Evolutionary conservation across 2,797 vertebrate genomes (phyloP), one percentile per base, ranked within the genome.

Genomic region (Sebastes steindachneri): DNA sequence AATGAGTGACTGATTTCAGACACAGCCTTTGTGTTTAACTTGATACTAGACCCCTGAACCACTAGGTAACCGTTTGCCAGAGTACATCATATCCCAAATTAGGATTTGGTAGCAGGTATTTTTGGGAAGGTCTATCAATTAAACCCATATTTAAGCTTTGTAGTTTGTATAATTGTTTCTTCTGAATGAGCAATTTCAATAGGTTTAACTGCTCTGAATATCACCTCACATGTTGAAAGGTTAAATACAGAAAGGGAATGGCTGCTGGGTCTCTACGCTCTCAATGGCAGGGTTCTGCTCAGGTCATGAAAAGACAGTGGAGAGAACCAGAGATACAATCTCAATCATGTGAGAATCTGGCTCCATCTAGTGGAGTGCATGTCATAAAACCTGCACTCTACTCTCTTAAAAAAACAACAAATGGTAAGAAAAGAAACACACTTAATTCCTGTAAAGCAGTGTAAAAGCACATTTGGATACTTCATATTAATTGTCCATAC

Each of bases 331-430:
- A 59, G 2, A 26, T 51, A 29, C 65, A 67, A 54, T 9, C 9
- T 23, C 9, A 33, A 26, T 51, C n/a, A 41, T 14, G 29, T 68
- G n/a, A 45, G 14, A 74, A 25, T 75, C 4, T 82, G 75, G 73
- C 87, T 15, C 92, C 90, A 91, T 83, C 93, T 92, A 85, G 75
- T 92, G 90, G 83, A 21, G 1, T 0, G 19, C 0, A 68, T 7
- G 7, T 21, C 5, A 65, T 8, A 70, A 55, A 57, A 59, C 25
- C 10, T 57, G 57, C 3, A 12, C 6, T 63, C 1, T 4, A 15
- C 14, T 37, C 48, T 23, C 2, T 10, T 48, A 37, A 1, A 29
- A 9, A 57, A 29, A 11, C 8, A 33, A 58, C 7, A n/a, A 4
- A 55, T 3, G 9, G 37, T 5, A 14, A 9, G 3, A 15, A 10